These are phyloP conservation scores for Brachyalestes nurse DNA, from an alignment of 2,797 vertebrate genomes.

Conservation along the genomic window DNA sequence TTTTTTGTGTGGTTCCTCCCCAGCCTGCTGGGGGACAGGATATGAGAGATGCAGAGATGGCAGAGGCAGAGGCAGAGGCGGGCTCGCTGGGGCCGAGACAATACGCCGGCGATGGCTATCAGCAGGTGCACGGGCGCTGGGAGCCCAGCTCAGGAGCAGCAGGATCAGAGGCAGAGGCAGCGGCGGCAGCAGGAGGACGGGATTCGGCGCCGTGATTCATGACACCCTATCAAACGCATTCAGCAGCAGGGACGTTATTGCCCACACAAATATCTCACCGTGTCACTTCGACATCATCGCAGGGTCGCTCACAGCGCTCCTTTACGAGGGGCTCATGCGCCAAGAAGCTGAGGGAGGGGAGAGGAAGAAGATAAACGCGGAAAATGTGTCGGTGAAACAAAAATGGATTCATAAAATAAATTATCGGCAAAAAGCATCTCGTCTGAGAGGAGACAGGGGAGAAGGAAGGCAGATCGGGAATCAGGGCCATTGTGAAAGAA, in stretches of 20 bases:
- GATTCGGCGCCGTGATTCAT: constrained; percentile 27
- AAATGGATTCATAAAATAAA: neutral
- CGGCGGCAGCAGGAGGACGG: neutral
- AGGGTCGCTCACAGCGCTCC: constrained; percentile 14
- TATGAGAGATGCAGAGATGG: constrained; percentile 58
- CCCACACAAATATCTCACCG: constrained; percentile 29
- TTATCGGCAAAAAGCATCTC: neutral
- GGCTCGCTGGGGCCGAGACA: constrained; percentile 28
- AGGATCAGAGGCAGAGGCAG: neutral
- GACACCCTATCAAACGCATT: constrained; percentile 32
- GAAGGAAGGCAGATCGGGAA: neutral
- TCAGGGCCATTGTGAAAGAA: neutral
- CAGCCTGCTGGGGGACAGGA: constrained; percentile 44
- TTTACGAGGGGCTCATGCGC: constrained; percentile 13
- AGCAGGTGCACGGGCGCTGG: constrained; percentile 10
- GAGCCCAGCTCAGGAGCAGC: neutral
- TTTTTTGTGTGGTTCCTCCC: constrained; percentile 13
- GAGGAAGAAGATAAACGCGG: neutral
- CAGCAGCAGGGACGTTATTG: constrained; percentile 24
- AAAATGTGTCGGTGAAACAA: neutral
- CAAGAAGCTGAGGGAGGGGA: too few species aligned
- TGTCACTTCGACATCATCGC: constrained; percentile 21
- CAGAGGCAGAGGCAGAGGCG: constrained; percentile 34
- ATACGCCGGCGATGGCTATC: constrained; percentile 47
- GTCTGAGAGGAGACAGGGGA: neutral